Conservation (phyloP, 1,140 invertebrate species). For the Drosophila willistoni region DNA sequence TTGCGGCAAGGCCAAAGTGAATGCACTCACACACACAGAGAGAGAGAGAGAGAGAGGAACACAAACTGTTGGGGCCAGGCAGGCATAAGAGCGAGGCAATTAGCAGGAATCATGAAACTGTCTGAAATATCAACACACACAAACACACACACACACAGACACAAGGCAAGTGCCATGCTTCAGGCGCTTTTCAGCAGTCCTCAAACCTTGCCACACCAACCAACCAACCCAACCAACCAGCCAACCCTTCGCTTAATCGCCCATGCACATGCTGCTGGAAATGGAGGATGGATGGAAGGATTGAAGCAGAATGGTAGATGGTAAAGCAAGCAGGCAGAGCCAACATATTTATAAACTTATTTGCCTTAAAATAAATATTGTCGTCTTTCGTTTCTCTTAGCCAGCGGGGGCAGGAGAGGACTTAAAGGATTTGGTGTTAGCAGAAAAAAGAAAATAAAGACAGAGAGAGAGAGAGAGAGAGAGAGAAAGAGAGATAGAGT, state of each 20-base stretch:
- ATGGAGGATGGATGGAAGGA: constrained; percentile 30
- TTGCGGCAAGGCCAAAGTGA: constrained; percentile 31
- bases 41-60: too few species aligned
- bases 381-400: constrained; percentile 23
- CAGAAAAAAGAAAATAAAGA: constrained; percentile 33
- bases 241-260: constrained; percentile 57
- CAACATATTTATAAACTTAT: constrained; percentile 78
- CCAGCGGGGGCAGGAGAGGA: constrained; percentile 16
- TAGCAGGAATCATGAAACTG: constrained; percentile 70
- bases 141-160: constrained; percentile 6
- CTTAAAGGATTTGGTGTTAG: constrained; percentile 64
- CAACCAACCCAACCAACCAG: constrained; percentile 8
- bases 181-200: constrained; percentile 48
- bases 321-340: constrained; percentile 8
- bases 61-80: constrained; percentile 29
- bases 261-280: constrained; percentile 13
- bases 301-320: neutral
- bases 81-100: constrained; percentile 69
- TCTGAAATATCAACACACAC: constrained; percentile 57
- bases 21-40: constrained; percentile 15
- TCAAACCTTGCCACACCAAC: constrained; percentile 3
- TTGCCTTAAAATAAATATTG: constrained; percentile 77
- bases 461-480: neutral
- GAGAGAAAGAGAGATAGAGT: neutral
- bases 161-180: constrained; percentile 21